Evolutionary conservation across 1,140 invertebrate genomes (phyloP).

Genomic region (Leptopilina boulardi): DNA sequence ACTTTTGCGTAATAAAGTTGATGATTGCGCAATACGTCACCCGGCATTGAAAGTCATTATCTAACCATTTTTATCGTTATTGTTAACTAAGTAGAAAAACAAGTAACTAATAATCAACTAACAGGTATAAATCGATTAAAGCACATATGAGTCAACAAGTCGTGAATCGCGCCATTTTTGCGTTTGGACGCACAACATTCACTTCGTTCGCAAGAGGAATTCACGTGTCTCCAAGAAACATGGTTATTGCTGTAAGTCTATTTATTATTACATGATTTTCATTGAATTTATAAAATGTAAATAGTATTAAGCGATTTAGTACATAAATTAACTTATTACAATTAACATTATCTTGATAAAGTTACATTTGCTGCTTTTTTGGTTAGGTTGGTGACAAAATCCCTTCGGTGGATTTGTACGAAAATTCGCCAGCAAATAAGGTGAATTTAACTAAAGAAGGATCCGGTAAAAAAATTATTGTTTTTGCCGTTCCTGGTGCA

Average conservation of each 20-base stretch:
- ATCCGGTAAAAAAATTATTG: constrained; percentile 87
- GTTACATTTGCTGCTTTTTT: constrained; percentile 10
- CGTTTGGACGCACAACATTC: constrained; percentile 39
- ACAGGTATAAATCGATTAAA: constrained; percentile 36
- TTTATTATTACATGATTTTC: constrained; percentile 37
- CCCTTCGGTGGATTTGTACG: constrained; percentile 88
- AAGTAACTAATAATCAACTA: constrained; percentile 5
- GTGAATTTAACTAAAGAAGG: constrained; percentile 87
- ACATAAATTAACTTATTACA: not conserved
- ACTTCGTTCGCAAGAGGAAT: constrained; percentile 57
- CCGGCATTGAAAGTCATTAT: constrained; percentile 19
- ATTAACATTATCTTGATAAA: not conserved
- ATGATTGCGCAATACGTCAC: constrained; percentile 40
- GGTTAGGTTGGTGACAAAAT: constrained; percentile 88
- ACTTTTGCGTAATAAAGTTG: constrained; percentile 42
- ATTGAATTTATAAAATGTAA: constrained; percentile 20
- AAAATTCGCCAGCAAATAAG: constrained; percentile 90
- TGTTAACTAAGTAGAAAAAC: not conserved
- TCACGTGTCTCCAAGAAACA: constrained; percentile 64
- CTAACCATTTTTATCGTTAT: constrained; percentile 34
- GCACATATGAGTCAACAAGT: constrained; percentile 38
- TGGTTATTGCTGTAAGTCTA: constrained; percentile 71
- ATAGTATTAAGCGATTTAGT: not conserved
- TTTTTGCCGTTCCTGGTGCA: constrained; percentile 95
- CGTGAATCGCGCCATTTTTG: constrained; percentile 47